Evolutionary conservation across 2,113 vertebrate genomes (phyloP), one percentile per base, ranked within the genome.

Genomic region (Bubo blakistoni): DNA sequence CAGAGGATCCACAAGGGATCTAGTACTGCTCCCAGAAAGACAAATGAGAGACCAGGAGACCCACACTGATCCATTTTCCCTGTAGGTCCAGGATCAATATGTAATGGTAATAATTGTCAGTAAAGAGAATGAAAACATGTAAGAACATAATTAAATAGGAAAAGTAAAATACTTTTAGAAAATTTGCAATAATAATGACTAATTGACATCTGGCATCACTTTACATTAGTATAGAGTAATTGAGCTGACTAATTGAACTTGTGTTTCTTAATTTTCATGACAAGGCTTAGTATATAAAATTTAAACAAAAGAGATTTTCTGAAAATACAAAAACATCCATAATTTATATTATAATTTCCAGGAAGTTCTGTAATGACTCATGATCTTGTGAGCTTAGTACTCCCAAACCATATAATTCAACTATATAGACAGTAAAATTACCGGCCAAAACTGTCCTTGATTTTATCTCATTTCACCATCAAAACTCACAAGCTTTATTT

Each of bases 151-250:
- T 84, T 81, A 96, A 95, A 95, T 44, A 65, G n/a, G 49, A 89
- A 84, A 87, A 91, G 51, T 80, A 94, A 96, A 78, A 62, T 30
- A 72, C 10, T 63, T 36, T 73, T 92, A 65, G 57, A 84, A 97
- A 96, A 95, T 65, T 49, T 1, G 0, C 54, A 58, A 65, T 58
- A 71, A 61, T 81, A 72, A 92, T 94, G 74, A 94, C 52, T 80
- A 94, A 49, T 62, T 94, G 96, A 94, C 93, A 93, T 95, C 95
- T 97, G 95, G 81, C 38, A 82, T 30, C 27, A 69, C 49, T 83
- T 84, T 70, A 66, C 38, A 85, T 96, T 86, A 90, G 29, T 78
- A 85, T 16, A 86, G 38, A 80, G 71, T 77, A 87, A 93, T 29
- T 62, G 36, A 51, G 32, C 61, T 92, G 51, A 87, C 71, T 94